Evolutionary conservation across 2,888 invertebrate species (phyloP).

Genomic region (Caenorhabditis sinica): DNA sequence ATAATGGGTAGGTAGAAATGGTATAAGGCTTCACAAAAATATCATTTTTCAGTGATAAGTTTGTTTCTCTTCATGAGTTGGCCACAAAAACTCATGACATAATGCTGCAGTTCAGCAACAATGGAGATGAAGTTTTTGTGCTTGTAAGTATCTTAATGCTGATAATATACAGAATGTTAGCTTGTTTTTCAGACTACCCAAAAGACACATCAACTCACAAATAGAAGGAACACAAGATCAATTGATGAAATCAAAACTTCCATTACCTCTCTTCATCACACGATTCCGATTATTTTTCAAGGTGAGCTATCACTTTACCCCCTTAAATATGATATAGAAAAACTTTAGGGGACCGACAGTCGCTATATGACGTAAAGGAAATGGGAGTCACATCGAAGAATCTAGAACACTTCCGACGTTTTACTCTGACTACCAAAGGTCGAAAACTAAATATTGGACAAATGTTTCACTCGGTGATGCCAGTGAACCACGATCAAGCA

Average conservation of each 20-base stretch:
- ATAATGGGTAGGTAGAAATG: conserved; percentile 6
- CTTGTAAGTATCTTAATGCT: conserved; percentile 4
- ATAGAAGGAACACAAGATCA: neutral
- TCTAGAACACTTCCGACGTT: conserved; percentile 15
- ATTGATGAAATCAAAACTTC: conserved; percentile 44
- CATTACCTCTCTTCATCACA: conserved; percentile 34
- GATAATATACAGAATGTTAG: neutral
- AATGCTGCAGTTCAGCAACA: conserved; percentile 17
- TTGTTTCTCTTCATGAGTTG: neutral
- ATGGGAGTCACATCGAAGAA: conserved; percentile 38
- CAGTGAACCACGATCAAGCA: conserved; percentile 21
- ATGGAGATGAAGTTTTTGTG: conserved; percentile 23
- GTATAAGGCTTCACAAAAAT: neutral
- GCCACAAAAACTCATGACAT: conserved; percentile 7
- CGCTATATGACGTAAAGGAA: conserved; percentile 26
- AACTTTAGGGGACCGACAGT: conserved; percentile 35
- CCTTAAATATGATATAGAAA: neutral
- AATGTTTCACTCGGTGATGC: conserved; percentile 44
- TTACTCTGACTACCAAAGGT: conserved; percentile 15
- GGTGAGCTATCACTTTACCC: neutral
- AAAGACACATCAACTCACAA: conserved; percentile 4
- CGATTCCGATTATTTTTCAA: conserved; percentile 53
- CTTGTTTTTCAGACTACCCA: conserved; percentile 19
- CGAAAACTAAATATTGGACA: conserved; percentile 45
- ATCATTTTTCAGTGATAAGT: conserved; percentile 14